These are phyloP conservation scores for Hippocampus abdominalis DNA, from an alignment of 2,113 vertebrate species.

Conservation along the genomic window DNA sequence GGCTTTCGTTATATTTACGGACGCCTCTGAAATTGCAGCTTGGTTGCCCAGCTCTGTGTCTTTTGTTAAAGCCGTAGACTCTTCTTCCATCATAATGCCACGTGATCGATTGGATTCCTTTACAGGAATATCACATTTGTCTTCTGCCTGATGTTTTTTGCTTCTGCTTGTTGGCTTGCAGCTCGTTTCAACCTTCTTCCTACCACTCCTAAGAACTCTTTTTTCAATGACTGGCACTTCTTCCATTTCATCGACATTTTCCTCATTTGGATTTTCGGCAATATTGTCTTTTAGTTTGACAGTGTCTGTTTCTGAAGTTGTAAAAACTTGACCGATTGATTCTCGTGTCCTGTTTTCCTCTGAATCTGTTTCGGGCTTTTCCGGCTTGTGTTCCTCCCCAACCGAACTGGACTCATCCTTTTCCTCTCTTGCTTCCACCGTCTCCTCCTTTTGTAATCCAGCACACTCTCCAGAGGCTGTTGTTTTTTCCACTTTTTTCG, in stretches of 20 bases:
- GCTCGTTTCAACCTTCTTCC: conserved; percentile 8
- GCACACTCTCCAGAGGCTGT: not conserved
- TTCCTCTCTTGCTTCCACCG: not conserved
- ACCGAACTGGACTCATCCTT: not conserved
- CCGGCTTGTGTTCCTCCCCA: not conserved
- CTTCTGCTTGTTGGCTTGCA: conserved; percentile 4
- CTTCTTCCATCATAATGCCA: not conserved
- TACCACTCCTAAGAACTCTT: conserved; percentile 21
- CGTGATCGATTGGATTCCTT: not conserved
- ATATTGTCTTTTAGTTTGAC: not conserved
- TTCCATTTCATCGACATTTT: not conserved
- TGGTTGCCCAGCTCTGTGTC: conserved; percentile 1
- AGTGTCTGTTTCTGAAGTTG: not conserved
- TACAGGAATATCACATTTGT: not conserved
- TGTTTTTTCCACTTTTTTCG: not conserved
- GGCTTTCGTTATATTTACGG: not conserved
- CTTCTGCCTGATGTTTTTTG: conserved; percentile 11
- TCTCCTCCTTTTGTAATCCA: not conserved
- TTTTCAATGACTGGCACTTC: conserved; percentile 11
- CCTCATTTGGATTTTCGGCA: not conserved
- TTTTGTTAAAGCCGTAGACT: not conserved
- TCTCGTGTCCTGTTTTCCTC: not conserved
- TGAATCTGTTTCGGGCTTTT: not conserved
- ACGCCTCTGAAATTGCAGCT: not conserved
- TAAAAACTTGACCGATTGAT: not conserved